Evolutionary conservation across 2,888 invertebrate species (phyloP), one percentile per base, ranked within the genome.

Genomic region (Thyatira batis): DNA sequence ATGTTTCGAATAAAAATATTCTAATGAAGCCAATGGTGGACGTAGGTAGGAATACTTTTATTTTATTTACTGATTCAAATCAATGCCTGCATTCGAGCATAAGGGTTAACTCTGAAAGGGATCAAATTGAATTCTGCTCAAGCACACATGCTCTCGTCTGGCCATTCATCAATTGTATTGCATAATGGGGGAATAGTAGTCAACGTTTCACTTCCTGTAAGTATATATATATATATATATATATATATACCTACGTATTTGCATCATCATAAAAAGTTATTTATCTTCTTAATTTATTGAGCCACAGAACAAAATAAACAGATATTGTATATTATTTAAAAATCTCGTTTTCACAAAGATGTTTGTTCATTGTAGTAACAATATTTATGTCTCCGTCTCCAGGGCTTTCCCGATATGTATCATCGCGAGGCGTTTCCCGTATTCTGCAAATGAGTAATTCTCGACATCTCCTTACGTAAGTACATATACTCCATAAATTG

Each of bases 121-220:
- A 84, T 86, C 84, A 85, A 87, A 87, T 88, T 87, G 87, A 87
- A 88, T 89, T 86, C 74, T 73, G 79, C 77, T 82, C 79, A 78
- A 84, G 83, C 83, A 86, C 87, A 86, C 83, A 85, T 85, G 87
- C 75, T 85, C 86, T 66, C 81, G 76, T 81, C 75, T 84, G 81
- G 70, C 82, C 76, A 89, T 89, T 89, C 88, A 88, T 88, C 87
- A 87, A 86, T 86, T 83, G 87, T 79, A 86, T 83, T 80, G 76
- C 65, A 78, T 85, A 84, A 87, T 85, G 69, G 85, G 78, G 84
- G 78, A 80, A 82, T 83, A 82, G 82, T 84, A 82, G 82, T 79
- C 80, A 85, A 84, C 84, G 84, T 77, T 74, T 77, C 78, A 85
- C 83, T 85, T 85, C 85, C 86, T 85, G 76, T 64, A 61, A 28